These are phyloP conservation scores for Caerostris darwini DNA, from an alignment of 1,140 invertebrate genomes.

Conservation along the genomic window DNA sequence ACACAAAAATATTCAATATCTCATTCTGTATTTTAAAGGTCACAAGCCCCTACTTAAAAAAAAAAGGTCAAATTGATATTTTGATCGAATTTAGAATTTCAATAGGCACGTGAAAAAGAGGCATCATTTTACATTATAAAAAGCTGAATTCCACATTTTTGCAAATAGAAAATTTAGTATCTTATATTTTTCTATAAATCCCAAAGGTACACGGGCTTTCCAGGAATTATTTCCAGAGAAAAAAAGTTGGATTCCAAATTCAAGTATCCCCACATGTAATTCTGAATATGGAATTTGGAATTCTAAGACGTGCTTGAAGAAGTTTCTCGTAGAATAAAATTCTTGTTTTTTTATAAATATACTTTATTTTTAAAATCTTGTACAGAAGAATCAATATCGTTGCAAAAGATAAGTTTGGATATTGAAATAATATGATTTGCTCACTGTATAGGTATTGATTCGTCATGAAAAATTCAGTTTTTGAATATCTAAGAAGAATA, in stretches of 20 bases:
- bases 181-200: background rate
- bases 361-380: background rate
- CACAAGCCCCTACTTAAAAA: background rate
- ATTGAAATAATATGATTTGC: slow-evolving; percentile 22
- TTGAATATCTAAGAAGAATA: background rate
- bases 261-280: background rate
- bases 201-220: background rate
- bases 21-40: too few species aligned
- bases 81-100: background rate
- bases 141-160: background rate
- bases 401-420: background rate
- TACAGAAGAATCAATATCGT: background rate
- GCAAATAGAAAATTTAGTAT: background rate
- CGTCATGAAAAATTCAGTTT: background rate
- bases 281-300: slow-evolving; percentile 14
- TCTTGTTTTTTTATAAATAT: slow-evolving; percentile 19
- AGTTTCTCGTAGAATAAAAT: background rate
- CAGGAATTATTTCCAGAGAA: background rate
- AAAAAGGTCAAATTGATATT: background rate
- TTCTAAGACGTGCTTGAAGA: background rate
- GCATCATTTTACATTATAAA: background rate
- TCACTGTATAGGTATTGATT: background rate
- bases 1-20: too few species aligned
- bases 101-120: background rate
- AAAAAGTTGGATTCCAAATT: background rate